phyloP scores from a whole-genome alignment of 2,888 invertebrate genomes.

The Malthinus flaveolus region DNA sequence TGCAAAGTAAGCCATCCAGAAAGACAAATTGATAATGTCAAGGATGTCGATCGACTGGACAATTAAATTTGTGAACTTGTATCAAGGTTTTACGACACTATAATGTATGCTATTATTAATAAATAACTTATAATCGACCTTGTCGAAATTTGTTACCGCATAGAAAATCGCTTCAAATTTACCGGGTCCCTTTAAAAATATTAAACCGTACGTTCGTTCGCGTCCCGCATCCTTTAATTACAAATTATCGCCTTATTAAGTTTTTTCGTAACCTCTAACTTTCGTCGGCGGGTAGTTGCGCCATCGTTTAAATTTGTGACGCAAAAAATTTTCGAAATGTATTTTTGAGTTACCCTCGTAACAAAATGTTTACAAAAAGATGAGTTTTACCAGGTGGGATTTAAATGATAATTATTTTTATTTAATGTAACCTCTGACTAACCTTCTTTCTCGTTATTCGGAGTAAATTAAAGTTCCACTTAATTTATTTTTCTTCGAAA shows the following conservation, averaged over 20 bases:
- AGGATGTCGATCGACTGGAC: conserved; percentile 30
- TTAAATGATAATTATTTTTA: conserved; percentile 31
- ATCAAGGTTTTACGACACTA: conserved; percentile 27
- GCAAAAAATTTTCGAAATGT: too few species aligned
- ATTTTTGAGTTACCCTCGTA: neutral
- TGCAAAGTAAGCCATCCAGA: conserved; percentile 30
- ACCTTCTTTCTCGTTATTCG: conserved; percentile 24
- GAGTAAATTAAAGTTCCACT: too few species aligned
- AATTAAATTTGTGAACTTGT: conserved; percentile 22
- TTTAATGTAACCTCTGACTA: conserved; percentile 33
- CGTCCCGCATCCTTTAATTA: too few species aligned
- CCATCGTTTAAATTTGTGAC: too few species aligned
- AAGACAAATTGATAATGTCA: conserved; percentile 40
- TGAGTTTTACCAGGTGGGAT: conserved; percentile 31
- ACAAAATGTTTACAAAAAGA: conserved; percentile 11
- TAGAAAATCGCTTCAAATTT: neutral
- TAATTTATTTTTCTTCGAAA: too few species aligned
- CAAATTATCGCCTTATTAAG: too few species aligned
- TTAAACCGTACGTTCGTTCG: too few species aligned
- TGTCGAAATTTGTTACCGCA: conserved; percentile 19
- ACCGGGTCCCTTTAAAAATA: neutral
- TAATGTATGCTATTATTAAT: conserved; percentile 17
- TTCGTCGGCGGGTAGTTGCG: too few species aligned
- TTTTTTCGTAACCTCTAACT: too few species aligned
- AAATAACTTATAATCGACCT: conserved; percentile 20